Conservation (phyloP, 2,888 invertebrate species). For the Oxycera nigricornis region DNA sequence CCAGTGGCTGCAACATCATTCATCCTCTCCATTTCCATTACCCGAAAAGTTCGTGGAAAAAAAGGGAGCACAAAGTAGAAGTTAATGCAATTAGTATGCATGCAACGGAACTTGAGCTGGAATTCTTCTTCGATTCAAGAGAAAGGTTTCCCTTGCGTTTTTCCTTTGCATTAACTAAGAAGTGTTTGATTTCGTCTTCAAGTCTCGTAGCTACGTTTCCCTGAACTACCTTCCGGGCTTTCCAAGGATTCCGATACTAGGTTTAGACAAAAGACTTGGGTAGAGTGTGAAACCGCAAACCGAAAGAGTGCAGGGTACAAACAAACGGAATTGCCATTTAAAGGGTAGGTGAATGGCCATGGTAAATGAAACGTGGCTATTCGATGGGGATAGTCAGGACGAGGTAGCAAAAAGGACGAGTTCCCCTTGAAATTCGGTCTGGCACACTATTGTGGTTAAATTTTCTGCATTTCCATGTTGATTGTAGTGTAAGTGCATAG, state of each 20-base stretch:
- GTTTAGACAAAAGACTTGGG: background rate
- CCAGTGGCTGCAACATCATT: background rate
- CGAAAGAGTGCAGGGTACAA: constrained; percentile 30
- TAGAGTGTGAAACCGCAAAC: constrained; percentile 35
- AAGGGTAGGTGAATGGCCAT: constrained; percentile 36
- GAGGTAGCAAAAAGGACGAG: background rate
- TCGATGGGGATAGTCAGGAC: background rate
- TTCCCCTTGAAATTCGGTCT: constrained; percentile 30
- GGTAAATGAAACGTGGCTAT: constrained; percentile 27
- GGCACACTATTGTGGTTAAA: constrained; percentile 32
- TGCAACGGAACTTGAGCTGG: constrained; percentile 21
- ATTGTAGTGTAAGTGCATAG: constrained; percentile 10
- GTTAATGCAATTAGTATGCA: constrained; percentile 40
- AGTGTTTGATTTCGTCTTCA: no score
- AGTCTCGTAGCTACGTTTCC: background rate
- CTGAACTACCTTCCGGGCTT: background rate
- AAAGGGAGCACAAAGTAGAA: constrained; percentile 29
- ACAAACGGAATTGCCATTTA: constrained; percentile 37
- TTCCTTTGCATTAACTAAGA: background rate
- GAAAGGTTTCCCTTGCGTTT: constrained; percentile 5
- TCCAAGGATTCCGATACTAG: background rate
- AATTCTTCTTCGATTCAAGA: constrained; percentile 3
- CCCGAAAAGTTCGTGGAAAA: constrained; percentile 20
- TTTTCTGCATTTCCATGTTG: constrained; percentile 33
- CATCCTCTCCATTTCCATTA: background rate